phyloP scores from a whole-genome alignment of 1,140 invertebrate genomes.

The Sycobia sp. region DNA sequence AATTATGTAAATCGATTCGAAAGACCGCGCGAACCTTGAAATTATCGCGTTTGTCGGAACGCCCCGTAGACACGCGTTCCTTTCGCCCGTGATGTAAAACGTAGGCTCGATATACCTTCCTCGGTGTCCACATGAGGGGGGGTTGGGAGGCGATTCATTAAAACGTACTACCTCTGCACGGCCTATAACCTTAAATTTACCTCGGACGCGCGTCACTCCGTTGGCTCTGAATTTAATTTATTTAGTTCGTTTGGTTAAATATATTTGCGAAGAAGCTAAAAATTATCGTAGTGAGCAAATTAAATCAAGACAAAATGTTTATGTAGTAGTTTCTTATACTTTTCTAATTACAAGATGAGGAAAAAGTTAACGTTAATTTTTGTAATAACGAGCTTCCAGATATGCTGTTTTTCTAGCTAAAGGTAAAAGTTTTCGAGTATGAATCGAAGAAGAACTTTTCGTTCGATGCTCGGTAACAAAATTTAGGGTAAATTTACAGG shows the following conservation, averaged over 20 bases:
- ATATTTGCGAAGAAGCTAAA: too few relatives aligned
- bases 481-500: constrained; percentile 5
- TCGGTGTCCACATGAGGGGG: constrained; percentile 9
- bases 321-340: too few relatives aligned
- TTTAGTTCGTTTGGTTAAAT: too few relatives aligned
- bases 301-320: too few relatives aligned
- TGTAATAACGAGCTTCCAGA: too few relatives aligned
- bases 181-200: not conserved
- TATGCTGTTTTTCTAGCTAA: not conserved
- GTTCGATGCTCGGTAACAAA: not conserved
- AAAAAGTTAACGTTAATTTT: too few relatives aligned
- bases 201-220: too few relatives aligned
- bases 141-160: constrained; percentile 29
- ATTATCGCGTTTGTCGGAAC: constrained; percentile 28
- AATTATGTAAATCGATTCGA: constrained; percentile 29
- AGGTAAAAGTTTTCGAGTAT: not conserved
- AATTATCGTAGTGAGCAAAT: too few relatives aligned
- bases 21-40: constrained; percentile 16
- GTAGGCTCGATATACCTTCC: not conserved
- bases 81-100: constrained; percentile 10
- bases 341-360: too few relatives aligned
- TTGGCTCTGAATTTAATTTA: too few relatives aligned
- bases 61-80: constrained; percentile 17
- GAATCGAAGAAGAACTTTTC: not conserved
- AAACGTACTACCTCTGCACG: not conserved